A percentile compares a stretch with the other conserved stretches of the same genome.
Evolutionary conservation across 2,797 vertebrate genomes (phyloP).

Genomic region (Oreochromis grahami): DNA sequence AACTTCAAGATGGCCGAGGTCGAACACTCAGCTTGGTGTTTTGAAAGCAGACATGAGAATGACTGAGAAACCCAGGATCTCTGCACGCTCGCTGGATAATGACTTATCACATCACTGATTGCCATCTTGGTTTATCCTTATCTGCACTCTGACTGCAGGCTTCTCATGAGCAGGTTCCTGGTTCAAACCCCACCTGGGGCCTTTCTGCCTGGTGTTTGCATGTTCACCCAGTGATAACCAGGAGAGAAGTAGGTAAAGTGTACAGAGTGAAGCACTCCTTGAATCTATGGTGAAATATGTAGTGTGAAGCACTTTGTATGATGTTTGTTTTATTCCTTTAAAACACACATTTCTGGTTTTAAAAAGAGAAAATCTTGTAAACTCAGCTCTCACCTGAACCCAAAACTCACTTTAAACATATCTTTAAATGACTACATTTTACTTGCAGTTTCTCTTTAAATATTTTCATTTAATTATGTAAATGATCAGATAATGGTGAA

Average conservation of each 20-base stretch:
- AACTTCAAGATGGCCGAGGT: accelerated
- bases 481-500: background rate
- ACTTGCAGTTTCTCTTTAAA: background rate
- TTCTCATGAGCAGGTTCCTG: background rate
- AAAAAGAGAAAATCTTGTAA: background rate
- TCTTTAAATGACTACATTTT: background rate
- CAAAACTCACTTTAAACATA: background rate
- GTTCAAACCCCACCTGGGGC: background rate
- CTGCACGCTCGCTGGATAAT: accelerated
- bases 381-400: background rate
- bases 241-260: accelerated
- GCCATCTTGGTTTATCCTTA: background rate
- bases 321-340: background rate
- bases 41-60: background rate
- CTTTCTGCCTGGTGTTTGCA: background rate
- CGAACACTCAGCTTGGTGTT: background rate
- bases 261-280: background rate
- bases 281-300: background rate
- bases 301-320: accelerated
- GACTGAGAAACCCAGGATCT: background rate
- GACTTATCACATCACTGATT: background rate
- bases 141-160: background rate
- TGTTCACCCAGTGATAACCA: background rate
- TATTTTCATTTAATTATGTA: background rate
- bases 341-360: background rate